phyloP scores from a whole-genome alignment of 1,140 invertebrate genomes.

The Drosophila teissieri region DNA sequence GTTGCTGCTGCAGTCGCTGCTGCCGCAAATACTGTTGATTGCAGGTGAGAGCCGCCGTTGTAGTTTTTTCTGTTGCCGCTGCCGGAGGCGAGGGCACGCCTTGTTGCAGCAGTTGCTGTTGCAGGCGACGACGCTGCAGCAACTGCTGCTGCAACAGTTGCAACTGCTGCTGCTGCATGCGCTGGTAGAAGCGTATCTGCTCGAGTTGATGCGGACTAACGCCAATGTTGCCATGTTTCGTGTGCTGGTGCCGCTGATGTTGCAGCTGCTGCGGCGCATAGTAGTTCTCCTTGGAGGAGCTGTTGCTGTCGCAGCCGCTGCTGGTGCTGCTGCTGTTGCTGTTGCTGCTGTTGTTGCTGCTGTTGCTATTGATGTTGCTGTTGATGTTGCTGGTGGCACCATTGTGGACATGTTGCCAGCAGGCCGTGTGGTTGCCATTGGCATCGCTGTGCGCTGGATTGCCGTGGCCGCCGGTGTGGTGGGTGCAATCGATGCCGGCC shows the following conservation, averaged over 20 bases:
- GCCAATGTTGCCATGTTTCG: conserved; percentile 42
- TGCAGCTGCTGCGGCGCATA: conserved; percentile 56
- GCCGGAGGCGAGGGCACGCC: conserved; percentile 52
- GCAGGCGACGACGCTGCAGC: conserved; percentile 65
- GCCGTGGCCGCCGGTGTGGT: conserved; percentile 10
- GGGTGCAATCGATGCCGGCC: conserved; percentile 56
- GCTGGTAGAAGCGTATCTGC: conserved; percentile 77
- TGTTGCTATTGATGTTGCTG: too few relatives aligned
- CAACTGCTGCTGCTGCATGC: conserved; percentile 80
- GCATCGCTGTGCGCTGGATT: conserved; percentile 54
- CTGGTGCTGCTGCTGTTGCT: conserved; percentile 77
- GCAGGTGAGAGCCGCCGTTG: conserved; percentile 64
- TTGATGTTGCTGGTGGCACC: too few relatives aligned
- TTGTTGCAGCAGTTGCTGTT: conserved; percentile 71
- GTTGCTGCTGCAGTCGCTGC: conserved; percentile 52
- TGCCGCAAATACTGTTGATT: conserved; percentile 81
- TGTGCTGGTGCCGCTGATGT: conserved; percentile 26
- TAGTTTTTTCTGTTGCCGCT: conserved; percentile 45
- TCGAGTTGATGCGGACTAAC: conserved; percentile 74
- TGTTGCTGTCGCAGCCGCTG: conserved; percentile 75
- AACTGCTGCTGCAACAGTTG: conserved; percentile 75
- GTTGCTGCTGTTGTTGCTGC: background rate
- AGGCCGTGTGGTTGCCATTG: conserved; percentile 55
- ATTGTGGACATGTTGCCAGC: conserved; percentile 67
- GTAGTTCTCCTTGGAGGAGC: conserved; percentile 78